Conservation (phyloP, 2,797 vertebrate species). For the Etheostoma perlongum region DNA sequence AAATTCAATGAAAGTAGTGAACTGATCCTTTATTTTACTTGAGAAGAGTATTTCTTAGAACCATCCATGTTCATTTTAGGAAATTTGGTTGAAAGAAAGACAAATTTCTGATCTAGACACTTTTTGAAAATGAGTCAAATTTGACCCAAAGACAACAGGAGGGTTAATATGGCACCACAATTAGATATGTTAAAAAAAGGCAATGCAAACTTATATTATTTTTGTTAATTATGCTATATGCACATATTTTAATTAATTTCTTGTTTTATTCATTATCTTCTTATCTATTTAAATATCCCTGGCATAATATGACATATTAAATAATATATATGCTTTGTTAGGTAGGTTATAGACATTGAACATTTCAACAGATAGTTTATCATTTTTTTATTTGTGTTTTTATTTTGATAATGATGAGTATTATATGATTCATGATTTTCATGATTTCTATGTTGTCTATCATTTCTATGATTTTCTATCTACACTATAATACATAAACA, state of each 20-base stretch:
- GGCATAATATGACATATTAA: not conserved
- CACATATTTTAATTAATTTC: not conserved
- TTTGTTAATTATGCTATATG: not conserved
- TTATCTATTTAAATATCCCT: not conserved
- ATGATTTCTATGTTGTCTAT: too few species aligned
- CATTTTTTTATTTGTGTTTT: not conserved
- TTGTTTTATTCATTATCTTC: not conserved
- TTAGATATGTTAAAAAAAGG: not conserved
- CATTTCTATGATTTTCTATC: not conserved
- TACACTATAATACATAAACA: constrained; percentile 5
- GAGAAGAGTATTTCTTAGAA: too few species aligned
- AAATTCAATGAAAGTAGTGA: too few species aligned
- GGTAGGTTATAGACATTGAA: too few species aligned
- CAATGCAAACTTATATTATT: not conserved
- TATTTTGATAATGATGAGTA: not conserved
- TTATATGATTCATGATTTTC: not conserved
- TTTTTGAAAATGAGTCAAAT: too few species aligned
- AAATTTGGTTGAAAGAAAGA: too few species aligned
- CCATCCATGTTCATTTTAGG: too few species aligned
- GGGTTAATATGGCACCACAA: not conserved
- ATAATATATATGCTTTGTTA: too few species aligned
- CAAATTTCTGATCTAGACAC: too few species aligned
- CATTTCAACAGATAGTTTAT: too few species aligned
- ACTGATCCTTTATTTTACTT: too few species aligned
- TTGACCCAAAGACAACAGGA: too few species aligned